phyloP scores from a whole-genome alignment of 1,140 invertebrate genomes.

The Leptinotarsa undecemlineata region DNA sequence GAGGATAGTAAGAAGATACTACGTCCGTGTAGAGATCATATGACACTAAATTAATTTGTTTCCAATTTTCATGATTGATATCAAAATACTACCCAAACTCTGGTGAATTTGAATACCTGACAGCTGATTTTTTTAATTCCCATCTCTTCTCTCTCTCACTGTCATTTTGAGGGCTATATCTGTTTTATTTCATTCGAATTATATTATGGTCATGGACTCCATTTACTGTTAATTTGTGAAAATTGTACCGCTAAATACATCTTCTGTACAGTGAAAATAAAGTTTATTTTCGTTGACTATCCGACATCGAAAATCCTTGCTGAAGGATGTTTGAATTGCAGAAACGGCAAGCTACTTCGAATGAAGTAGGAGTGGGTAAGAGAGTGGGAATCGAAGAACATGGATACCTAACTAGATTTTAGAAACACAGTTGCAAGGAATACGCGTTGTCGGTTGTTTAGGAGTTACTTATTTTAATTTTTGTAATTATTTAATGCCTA shows the following conservation, averaged over 20 bases:
- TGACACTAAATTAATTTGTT: too few species aligned
- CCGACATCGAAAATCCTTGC: neutral
- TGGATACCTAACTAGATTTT: conserved; percentile 2
- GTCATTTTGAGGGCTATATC: neutral
- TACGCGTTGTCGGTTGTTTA: conserved; percentile 32
- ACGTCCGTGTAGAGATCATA: too few species aligned
- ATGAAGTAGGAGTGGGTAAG: conserved; percentile 11
- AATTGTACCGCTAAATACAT: neutral
- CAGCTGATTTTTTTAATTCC: neutral
- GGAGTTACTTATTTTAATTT: conserved; percentile 32
- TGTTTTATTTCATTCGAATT: neutral
- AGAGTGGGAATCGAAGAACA: conserved; percentile 12
- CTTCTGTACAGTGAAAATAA: neutral
- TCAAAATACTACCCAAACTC: too few species aligned
- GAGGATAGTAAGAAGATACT: too few species aligned
- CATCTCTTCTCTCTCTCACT: neutral
- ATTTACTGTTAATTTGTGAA: neutral
- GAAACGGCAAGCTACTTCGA: neutral
- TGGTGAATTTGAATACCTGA: neutral
- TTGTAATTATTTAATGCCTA: conserved; percentile 32
- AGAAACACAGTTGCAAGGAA: conserved; percentile 15
- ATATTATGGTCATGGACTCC: neutral
- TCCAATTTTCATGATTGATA: too few species aligned
- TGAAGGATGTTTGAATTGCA: neutral
- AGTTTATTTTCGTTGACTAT: neutral